phyloP scores from a whole-genome alignment of 2,113 vertebrate genomes.

The Bambusicola thoracicus region DNA sequence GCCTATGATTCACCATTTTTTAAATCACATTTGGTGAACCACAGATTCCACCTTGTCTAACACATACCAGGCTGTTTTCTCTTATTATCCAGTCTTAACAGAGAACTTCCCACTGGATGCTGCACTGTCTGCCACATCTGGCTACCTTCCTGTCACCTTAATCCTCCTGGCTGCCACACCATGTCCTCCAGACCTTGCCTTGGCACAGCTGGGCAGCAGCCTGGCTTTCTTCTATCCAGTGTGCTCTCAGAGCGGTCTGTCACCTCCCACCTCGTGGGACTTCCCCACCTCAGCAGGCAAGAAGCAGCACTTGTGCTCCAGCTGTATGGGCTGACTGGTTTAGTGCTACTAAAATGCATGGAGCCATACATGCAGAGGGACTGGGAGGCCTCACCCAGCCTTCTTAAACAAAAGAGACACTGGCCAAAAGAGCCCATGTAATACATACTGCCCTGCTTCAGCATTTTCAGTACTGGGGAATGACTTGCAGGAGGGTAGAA shows the following conservation, averaged over 20 bases:
- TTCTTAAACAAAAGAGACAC: background rate
- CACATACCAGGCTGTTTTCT: background rate
- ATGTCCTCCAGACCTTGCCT: background rate
- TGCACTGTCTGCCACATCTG: accelerated
- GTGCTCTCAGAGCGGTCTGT: background rate
- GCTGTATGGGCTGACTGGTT: background rate
- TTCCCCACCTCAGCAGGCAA: background rate
- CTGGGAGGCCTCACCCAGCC: background rate
- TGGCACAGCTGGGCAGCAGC: background rate
- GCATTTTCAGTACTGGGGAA: background rate
- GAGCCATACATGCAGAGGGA: background rate
- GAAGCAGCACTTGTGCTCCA: background rate
- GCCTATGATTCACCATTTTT: background rate
- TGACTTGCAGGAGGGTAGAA: background rate
- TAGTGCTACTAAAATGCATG: background rate
- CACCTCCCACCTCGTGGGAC: background rate
- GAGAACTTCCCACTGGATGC: background rate
- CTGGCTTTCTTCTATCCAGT: background rate
- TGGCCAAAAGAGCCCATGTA: background rate
- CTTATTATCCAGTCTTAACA: background rate
- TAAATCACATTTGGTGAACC: background rate
- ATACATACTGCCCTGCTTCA: background rate
- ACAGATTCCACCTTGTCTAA: background rate
- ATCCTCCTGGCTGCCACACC: background rate
- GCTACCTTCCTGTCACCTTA: background rate